Base-by-base conservation (phyloP, 2,888 invertebrate genomes). In the Unio delphinus region DNA sequence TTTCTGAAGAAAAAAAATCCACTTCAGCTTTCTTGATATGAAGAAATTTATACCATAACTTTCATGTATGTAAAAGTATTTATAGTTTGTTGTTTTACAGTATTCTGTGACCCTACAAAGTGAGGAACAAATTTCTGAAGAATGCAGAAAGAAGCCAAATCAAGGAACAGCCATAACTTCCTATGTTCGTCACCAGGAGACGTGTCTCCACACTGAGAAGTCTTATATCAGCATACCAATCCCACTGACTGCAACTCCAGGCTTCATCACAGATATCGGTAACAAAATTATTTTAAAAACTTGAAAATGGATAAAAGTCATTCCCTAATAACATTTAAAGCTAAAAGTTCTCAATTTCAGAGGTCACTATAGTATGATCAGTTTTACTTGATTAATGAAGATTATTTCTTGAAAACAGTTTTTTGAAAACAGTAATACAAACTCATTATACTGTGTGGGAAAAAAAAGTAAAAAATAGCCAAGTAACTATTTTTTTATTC, bases 61-160 rank as follows among this genome's bases (percentile, higher is more conserved):
- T 45, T 45, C 45, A 45, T 15, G 45, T 45, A 45, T 15, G 45
- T 15, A 45, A 15, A 45, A 45, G 15, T 45, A 45, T 45, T 45
- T 28, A 56, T 17, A 28, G 56, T 57, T 26, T 55, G 6, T 30
- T 61, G 4, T 26, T 61, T 74, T 76, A 15, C 88, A 93, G 90
- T 93, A 94, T 83, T 96, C 97, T 6, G 98, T 98, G 1, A 96
- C 97, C n/a, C 90, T 99, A 61, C 98, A 99, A 90, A 96, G 97
- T 74, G 97, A 97, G 90, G 98, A 99, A 84, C 91, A 92, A 73
- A 91, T 94, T 26, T 81, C 89, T 11, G 91, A 91, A 69, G 89
- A 92, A 64, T 92, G 92, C 82, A 90, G 91, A 61, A 81, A 89
- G 67, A 89, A 89, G 70, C 85, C 90, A 8, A 89, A 89, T 59